These are phyloP conservation scores for Agrotis ipsilon DNA, from an alignment of 2,888 invertebrate genomes.

Conservation along the genomic window DNA sequence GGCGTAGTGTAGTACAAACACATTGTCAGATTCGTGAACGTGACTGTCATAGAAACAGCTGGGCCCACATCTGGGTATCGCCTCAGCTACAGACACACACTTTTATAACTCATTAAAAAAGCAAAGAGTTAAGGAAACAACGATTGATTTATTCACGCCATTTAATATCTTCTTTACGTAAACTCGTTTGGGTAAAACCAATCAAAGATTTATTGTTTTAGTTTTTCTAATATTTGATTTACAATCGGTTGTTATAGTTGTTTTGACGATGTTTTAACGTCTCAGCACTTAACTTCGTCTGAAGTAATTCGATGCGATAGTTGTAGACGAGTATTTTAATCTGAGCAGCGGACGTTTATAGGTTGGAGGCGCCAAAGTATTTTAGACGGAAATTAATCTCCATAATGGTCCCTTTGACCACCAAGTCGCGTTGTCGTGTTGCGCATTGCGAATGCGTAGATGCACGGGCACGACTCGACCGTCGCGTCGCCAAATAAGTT, in stretches of 20 bases:
- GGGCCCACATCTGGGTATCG: slow-evolving; percentile 79
- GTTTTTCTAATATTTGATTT: slow-evolving; percentile 54
- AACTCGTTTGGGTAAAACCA: slow-evolving; percentile 55
- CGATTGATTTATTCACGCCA: slow-evolving; percentile 75
- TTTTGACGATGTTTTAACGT: slow-evolving; percentile 45
- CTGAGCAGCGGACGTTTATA: slow-evolving; percentile 56
- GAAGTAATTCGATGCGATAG: slow-evolving; percentile 54
- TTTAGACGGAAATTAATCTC: slow-evolving; percentile 72
- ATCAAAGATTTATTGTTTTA: slow-evolving; percentile 60
- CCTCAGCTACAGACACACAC: slow-evolving; percentile 62
- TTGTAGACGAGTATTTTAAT: slow-evolving; percentile 59
- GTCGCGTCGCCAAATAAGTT: slow-evolving; percentile 65
- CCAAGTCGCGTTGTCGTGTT: slow-evolving; percentile 61
- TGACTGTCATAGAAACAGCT: slow-evolving; percentile 90
- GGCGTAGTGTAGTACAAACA: slow-evolving; percentile 82
- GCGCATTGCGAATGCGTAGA: slow-evolving; percentile 62
- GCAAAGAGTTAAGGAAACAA: slow-evolving; percentile 79
- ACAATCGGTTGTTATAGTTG: slow-evolving; percentile 31
- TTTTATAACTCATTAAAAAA: slow-evolving; percentile 70
- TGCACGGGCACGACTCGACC: slow-evolving; percentile 58
- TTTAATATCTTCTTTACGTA: slow-evolving; percentile 61
- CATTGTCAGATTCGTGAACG: slow-evolving; percentile 85
- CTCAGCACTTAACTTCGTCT: slow-evolving; percentile 44
- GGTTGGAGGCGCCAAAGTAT: slow-evolving; percentile 62
- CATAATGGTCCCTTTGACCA: slow-evolving; percentile 68